Evolutionary conservation across 1,140 invertebrate species (phyloP).

Genomic region (Kradibia gibbosae): DNA sequence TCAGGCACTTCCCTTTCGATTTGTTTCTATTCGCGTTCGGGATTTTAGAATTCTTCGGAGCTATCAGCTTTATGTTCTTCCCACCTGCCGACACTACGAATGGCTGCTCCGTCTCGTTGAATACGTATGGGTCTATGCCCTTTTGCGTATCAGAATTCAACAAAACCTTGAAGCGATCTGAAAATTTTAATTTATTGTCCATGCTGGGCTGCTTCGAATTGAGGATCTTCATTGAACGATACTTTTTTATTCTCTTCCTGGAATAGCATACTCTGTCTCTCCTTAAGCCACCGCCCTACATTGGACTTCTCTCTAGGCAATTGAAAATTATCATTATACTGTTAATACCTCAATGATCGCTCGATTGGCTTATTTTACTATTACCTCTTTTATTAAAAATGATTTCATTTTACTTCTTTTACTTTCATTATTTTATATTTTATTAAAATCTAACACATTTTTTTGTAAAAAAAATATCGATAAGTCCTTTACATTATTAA

Average conservation of each 20-base stretch:
- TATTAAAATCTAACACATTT: constrained; percentile 26
- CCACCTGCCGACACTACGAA: constrained; percentile 60
- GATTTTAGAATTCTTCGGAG: constrained; percentile 59
- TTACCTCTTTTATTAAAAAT: constrained; percentile 39
- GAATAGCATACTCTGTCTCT: constrained; percentile 64
- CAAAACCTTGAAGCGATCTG: constrained; percentile 71
- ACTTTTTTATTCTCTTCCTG: constrained; percentile 53
- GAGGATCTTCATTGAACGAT: constrained; percentile 63
- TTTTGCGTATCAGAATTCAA: constrained; percentile 68
- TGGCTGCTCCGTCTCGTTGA: constrained; percentile 71
- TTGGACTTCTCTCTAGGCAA: constrained; percentile 58
- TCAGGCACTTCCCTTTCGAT: constrained; percentile 65
- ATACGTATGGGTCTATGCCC: constrained; percentile 76
- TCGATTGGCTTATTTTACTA: constrained; percentile 32
- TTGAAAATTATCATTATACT: constrained; percentile 42
- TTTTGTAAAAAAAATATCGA: background rate
- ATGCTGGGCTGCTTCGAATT: constrained; percentile 62
- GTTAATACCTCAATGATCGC: constrained; percentile 35
- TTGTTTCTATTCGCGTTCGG: constrained; percentile 50
- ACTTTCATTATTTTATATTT: too few species aligned
- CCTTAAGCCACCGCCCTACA: constrained; percentile 48
- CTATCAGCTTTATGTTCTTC: constrained; percentile 60
- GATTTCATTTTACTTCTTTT: background rate
- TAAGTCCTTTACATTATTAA: background rate
- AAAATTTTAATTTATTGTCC: constrained; percentile 75